phyloP scores from a whole-genome alignment of 2,113 vertebrate genomes.

The Cyrtonyx montezumae region DNA sequence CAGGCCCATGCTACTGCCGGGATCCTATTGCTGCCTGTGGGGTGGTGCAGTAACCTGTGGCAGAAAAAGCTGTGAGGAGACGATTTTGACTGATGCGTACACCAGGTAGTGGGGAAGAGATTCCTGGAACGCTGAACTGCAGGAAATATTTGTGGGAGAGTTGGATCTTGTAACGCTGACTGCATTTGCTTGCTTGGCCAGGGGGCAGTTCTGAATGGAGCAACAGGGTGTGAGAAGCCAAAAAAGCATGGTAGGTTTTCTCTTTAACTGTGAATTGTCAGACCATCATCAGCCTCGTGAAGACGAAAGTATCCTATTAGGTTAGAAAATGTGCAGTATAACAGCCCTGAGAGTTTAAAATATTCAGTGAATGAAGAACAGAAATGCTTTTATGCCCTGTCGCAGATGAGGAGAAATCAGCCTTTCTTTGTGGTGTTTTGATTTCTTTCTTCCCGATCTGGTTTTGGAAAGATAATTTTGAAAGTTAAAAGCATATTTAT shows the following conservation, averaged over 20 bases:
- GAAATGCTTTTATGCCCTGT: not conserved
- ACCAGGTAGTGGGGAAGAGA: not conserved
- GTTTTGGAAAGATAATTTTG: not conserved
- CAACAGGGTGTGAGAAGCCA: not conserved
- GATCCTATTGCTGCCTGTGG: fast-evolving
- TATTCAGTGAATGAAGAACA: not conserved
- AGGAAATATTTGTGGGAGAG: not conserved
- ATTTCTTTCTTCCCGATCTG: not conserved
- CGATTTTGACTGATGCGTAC: not conserved
- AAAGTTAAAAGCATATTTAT: not conserved
- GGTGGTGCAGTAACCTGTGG: not conserved
- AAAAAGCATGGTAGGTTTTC: not conserved
- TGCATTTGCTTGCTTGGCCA: not conserved
- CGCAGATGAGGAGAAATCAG: not conserved
- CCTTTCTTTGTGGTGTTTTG: not conserved
- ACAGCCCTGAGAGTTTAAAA: not conserved
- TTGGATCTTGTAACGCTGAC: not conserved
- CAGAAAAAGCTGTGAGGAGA: not conserved
- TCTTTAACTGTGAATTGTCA: not conserved
- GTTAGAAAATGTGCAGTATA: not conserved
- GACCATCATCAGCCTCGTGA: not conserved
- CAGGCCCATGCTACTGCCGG: not conserved
- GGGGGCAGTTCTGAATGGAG: not conserved
- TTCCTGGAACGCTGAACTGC: not conserved
- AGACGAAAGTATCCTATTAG: not conserved